phyloP scores from a whole-genome alignment of 2,113 vertebrate species.

The Gorsachius goisagi region DNA sequence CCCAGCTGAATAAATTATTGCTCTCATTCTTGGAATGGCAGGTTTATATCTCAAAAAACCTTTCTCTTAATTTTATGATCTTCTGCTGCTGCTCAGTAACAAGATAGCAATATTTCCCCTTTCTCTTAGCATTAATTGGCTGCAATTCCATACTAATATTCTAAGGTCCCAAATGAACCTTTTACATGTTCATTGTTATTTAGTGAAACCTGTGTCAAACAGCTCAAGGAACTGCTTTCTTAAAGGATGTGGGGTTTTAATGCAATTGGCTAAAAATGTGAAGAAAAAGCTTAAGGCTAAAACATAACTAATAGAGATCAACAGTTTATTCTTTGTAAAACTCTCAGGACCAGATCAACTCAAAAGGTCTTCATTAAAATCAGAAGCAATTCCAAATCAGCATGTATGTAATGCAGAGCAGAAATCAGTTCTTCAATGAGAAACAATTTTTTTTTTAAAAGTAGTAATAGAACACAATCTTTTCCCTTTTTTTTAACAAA shows the following conservation, averaged over 20 bases:
- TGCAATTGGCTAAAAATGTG: not conserved
- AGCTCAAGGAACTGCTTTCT: not conserved
- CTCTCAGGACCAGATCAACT: not conserved
- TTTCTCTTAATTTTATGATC: not conserved
- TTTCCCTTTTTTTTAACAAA: not conserved
- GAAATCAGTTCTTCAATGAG: not conserved
- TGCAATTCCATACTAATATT: not conserved
- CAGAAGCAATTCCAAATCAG: not conserved
- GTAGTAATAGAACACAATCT: accelerated
- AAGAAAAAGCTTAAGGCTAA: not conserved
- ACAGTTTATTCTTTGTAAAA: not conserved
- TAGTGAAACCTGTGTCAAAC: not conserved
- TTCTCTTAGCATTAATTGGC: not conserved
- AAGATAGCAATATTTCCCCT: not conserved
- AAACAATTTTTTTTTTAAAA: not conserved
- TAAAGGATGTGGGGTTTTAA: not conserved
- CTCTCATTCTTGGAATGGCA: not conserved
- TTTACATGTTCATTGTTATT: not conserved
- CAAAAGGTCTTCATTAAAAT: not conserved
- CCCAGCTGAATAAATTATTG: not conserved
- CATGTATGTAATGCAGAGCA: not conserved
- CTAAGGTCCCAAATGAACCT: not conserved
- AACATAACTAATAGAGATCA: not conserved
- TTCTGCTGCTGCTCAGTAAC: not conserved
- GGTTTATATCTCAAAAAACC: not conserved